A percentile compares a stretch with the other conserved stretches of the same genome.
Conservation (phyloP, 2,113 vertebrate genomes). For the Sceloporus tristichus region DNA sequence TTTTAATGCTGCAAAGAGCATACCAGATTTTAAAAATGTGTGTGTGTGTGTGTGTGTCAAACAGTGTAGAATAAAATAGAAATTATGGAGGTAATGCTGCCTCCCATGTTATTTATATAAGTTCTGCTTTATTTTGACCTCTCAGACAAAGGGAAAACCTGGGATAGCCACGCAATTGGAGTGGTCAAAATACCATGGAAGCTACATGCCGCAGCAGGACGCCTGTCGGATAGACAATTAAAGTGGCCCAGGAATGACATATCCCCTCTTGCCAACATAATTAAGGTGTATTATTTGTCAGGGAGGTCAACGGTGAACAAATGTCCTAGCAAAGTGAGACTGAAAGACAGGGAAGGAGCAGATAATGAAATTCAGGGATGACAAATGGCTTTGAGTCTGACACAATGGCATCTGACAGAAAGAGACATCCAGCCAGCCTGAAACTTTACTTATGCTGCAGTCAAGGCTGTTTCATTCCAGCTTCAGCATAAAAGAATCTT, state of each 20-base stretch:
- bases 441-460: constrained; percentile 76
- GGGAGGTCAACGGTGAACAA: constrained; percentile 97
- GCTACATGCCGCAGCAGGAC: constrained; percentile 75
- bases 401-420: constrained; percentile 96
- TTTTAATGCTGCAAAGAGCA: too few relatives aligned
- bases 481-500: constrained; percentile 61
- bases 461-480: constrained; percentile 54
- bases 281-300: constrained; percentile 99
- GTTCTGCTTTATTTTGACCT: constrained; percentile 52
- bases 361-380: constrained; percentile 99
- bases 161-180: constrained; percentile 52
- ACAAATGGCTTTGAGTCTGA: constrained; percentile 95
- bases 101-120: constrained; percentile 43
- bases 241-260: constrained; percentile 90
- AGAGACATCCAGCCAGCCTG: constrained; percentile 85
- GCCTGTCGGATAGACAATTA: constrained; percentile 88
- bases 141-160: constrained; percentile 61
- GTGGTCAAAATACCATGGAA: constrained; percentile 75
- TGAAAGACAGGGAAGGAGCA: constrained; percentile 89
- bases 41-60: not conserved
- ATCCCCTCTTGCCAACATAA: constrained; percentile 96
- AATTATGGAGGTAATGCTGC: not conserved
- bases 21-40: not conserved
- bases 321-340: constrained; percentile 91
- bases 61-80: too few relatives aligned